Evolutionary conservation across 2,888 invertebrate species (phyloP).

Genomic region (Diarsia rubi): DNA sequence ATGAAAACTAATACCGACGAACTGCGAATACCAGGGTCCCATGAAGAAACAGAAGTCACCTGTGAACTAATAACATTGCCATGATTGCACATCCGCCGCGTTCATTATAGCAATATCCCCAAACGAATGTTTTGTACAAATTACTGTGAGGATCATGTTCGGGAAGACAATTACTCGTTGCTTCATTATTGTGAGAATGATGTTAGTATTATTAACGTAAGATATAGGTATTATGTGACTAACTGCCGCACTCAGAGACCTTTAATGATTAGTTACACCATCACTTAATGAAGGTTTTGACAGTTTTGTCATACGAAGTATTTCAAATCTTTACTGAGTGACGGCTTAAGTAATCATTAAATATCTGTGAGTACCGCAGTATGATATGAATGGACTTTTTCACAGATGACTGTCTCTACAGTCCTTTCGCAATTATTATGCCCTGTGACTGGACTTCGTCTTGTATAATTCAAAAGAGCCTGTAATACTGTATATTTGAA

Average conservation of each 20-base stretch:
- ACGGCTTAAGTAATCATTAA: too few species aligned
- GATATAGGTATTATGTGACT: too few species aligned
- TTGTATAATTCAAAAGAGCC: neutral
- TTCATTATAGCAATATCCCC: constrained; percentile 43
- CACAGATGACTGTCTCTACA: neutral
- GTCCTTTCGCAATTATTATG: neutral
- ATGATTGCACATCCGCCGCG: constrained; percentile 33
- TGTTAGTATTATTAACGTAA: neutral
- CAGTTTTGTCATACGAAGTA: too few species aligned
- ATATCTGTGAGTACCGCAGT: too few species aligned
- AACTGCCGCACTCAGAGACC: too few species aligned
- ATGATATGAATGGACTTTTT: too few species aligned
- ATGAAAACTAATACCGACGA: constrained; percentile 21
- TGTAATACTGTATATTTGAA: too few species aligned
- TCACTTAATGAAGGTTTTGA: too few species aligned
- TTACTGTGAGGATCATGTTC: constrained; percentile 35
- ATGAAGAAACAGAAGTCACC: constrained; percentile 34
- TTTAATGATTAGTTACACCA: too few species aligned
- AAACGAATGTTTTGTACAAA: constrained; percentile 40
- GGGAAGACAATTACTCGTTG: constrained; percentile 30
- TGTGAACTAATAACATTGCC: constrained; percentile 37
- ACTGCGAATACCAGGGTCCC: neutral
- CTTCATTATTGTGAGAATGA: constrained; percentile 41
- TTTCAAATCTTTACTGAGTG: too few species aligned
- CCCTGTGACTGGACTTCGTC: neutral